Percentiles rank a stretch among this genome's conserved stretches.
Evolutionary conservation across 2,888 invertebrate genomes (phyloP).

Genomic region (Sicus ferrugineus): DNA sequence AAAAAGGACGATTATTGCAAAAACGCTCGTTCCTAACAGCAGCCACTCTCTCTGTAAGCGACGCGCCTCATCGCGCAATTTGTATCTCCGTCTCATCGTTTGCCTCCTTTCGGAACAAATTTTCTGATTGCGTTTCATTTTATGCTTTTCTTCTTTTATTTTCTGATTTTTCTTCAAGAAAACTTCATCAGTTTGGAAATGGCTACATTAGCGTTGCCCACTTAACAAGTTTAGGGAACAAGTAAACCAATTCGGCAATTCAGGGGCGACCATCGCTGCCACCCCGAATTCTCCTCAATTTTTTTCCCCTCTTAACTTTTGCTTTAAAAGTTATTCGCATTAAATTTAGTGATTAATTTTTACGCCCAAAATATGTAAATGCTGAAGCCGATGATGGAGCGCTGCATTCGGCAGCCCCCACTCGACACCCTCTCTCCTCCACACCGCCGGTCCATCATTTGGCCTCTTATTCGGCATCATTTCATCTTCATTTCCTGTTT

Average conservation of each 20-base stretch:
- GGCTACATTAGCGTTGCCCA: constrained; percentile 61
- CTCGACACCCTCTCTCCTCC: no score
- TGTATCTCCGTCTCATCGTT: no score
- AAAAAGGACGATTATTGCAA: no score
- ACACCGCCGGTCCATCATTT: constrained; percentile 46
- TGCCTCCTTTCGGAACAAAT: no score
- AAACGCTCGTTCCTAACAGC: no score
- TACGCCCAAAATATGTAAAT: constrained; percentile 62
- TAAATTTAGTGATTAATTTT: constrained; percentile 64
- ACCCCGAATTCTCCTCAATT: constrained; percentile 1
- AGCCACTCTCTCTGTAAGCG: no score
- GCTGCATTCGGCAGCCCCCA: no score
- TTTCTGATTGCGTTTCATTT: no score
- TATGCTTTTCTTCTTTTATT: constrained; percentile 17
- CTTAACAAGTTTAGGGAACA: constrained; percentile 55
- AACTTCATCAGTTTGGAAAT: constrained; percentile 58
- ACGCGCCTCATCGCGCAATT: no score
- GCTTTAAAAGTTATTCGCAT: constrained; percentile 45
- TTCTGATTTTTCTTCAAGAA: constrained; percentile 28
- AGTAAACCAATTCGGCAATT: no score
- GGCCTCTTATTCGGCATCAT: constrained; percentile 25
- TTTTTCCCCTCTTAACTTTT: constrained; percentile 20
- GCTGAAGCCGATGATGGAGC: constrained; percentile 48
- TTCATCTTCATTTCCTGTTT: constrained; percentile 27
- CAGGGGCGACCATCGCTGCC: no score